Evolutionary conservation across 2,113 vertebrate genomes (phyloP), one percentile per base, ranked within the genome.

Genomic region (Bubalus kerabau): DNA sequence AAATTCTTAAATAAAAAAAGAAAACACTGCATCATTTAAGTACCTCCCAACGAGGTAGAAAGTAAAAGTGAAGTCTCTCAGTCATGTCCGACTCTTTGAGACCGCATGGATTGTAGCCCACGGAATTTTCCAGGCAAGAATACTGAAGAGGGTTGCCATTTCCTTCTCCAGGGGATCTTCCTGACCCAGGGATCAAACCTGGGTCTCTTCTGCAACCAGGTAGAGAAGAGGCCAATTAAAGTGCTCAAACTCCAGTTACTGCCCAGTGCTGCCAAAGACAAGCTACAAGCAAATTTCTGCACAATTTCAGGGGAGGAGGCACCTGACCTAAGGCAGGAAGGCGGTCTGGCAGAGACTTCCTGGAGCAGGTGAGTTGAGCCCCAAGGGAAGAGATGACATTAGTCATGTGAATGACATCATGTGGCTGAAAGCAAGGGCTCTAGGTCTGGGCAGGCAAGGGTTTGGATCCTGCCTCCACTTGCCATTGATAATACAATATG

Each of bases 281-380:
- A 12, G 56, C 7, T 40, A 28, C 26, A 32, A 2, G 1, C 16
- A 7, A 36, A 57, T 48, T 23, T 3, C 32, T 6, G 16, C 16
- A 2, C 8, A 28, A 6, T 19, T 16, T 1, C 0, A 11, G 0
- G 0, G 19, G 43, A 30, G 36, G 19, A 43, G 46, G 24, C 80
- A 19, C 28, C 2, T 1, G 21, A 7, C 48, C 30, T 8, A 2
- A 30, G 81, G 81, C n/a, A 87, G 62, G 30, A 52, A 50, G 54
- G 36, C 52, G 48, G 23, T 19, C 0, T 8, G 46, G 78, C 24
- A 5, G 40, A 24, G 50, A 28, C n/a, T 40, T 80, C 80, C 24
- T 15, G 36, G 30, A 60, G 43, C 52, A 74, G 40, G 32, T 10
- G 11, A 24, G 19, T 4, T 48, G 32, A 71, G 43, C 52, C 13